phyloP scores from a whole-genome alignment of 2,113 vertebrate genomes.

The Pterocles burchelli region DNA sequence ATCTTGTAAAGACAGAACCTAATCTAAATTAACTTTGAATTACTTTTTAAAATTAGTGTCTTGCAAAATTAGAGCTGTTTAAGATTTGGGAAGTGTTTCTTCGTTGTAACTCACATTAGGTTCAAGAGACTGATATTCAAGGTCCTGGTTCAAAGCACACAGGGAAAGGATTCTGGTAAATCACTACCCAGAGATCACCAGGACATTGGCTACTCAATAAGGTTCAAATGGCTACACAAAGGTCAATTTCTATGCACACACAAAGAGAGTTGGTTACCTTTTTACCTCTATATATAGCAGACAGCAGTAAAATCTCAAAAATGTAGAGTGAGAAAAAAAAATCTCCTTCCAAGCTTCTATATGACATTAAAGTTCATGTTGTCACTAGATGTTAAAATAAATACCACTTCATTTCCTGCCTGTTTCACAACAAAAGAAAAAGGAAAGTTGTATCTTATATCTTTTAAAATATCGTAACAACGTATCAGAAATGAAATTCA shows the following conservation, averaged over 20 bases:
- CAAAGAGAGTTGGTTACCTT: background rate
- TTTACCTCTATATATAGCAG: background rate
- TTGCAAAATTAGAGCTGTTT: background rate
- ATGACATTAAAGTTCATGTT: background rate
- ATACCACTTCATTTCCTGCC: background rate
- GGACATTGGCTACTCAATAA: background rate
- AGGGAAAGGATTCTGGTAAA: background rate
- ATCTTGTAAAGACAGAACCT: background rate
- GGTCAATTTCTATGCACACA: background rate
- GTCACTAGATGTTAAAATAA: background rate
- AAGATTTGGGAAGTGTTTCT: background rate
- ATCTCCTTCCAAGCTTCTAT: background rate
- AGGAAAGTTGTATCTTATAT: background rate
- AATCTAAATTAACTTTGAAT: background rate
- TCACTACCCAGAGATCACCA: accelerated
- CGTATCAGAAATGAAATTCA: background rate
- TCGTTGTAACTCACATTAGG: background rate
- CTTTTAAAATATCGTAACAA: background rate
- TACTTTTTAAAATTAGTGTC: background rate
- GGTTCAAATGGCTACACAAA: accelerated
- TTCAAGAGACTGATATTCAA: background rate
- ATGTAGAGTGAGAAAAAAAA: background rate
- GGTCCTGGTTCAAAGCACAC: background rate
- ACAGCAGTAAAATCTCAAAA: background rate
- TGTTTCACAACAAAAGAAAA: background rate